Percentiles rank a stretch among this genome's conserved stretches.
Evolutionary conservation across 2,797 vertebrate species (phyloP).

Genomic region (Oceanodroma leucorhoa): DNA sequence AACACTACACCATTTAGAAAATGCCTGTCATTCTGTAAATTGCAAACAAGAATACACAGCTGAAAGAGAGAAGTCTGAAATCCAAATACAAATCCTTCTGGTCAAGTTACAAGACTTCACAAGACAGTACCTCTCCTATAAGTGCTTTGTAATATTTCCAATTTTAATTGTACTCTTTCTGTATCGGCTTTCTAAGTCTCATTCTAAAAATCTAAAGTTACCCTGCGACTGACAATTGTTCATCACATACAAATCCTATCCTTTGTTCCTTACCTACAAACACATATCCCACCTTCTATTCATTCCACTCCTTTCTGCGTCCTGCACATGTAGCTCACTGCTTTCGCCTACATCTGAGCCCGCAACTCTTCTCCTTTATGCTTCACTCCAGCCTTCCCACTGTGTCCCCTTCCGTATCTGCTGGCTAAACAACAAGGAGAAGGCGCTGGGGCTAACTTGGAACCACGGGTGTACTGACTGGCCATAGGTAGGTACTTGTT

Average conservation of each 20-base stretch:
- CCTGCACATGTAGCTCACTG: neutral
- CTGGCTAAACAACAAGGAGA: neutral
- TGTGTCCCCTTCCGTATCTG: fast-evolving
- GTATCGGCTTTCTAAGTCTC: neutral
- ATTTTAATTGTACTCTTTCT: neutral
- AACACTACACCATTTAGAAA: neutral
- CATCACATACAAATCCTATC: neutral
- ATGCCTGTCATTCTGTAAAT: neutral
- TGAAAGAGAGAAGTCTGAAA: neutral
- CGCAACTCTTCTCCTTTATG: neutral
- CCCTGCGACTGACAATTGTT: neutral
- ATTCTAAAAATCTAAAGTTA: neutral
- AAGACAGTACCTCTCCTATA: neutral
- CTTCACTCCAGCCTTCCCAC: neutral
- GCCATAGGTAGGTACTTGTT: fast-evolving
- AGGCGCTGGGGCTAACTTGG: neutral
- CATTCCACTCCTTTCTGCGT: neutral
- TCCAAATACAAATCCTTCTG: neutral
- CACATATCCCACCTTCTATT: fast-evolving
- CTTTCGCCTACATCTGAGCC: neutral
- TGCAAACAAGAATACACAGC: neutral
- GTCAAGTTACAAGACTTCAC: neutral
- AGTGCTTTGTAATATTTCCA: neutral
- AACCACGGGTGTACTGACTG: neutral
- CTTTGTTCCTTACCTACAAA: neutral